Evolutionary conservation across 1,140 invertebrate genomes (phyloP).

Genomic region (Drosophila rhopaloa): DNA sequence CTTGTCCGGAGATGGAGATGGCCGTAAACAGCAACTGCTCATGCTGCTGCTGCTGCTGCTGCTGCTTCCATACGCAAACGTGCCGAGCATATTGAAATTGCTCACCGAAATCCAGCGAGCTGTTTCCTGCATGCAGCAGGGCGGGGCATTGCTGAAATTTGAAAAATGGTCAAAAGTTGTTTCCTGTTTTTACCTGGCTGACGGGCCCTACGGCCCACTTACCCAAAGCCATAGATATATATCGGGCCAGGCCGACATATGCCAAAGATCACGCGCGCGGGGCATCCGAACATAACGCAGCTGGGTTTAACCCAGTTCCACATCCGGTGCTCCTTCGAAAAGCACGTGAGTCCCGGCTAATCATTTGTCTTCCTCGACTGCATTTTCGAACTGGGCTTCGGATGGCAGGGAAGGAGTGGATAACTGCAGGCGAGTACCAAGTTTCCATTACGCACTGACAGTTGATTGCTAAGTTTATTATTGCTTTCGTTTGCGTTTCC

Average conservation of each 20-base stretch:
- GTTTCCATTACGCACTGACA: slow-evolving; percentile 66
- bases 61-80: slow-evolving; percentile 14
- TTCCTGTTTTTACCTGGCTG: slow-evolving; percentile 52
- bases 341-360: slow-evolving; percentile 56
- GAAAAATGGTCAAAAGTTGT: slow-evolving; percentile 63
- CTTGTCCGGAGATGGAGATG: slow-evolving; percentile 37
- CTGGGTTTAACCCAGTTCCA: slow-evolving; percentile 54
- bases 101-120: slow-evolving; percentile 31
- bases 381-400: slow-evolving; percentile 18
- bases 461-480: slow-evolving; percentile 66
- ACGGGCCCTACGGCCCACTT: slow-evolving; percentile 45
- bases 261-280: slow-evolving; percentile 60
- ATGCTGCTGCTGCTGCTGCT: slow-evolving; percentile 15
- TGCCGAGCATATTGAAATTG: slow-evolving; percentile 58
- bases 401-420: not conserved
- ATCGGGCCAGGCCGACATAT: slow-evolving; percentile 45
- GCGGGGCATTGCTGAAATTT: slow-evolving; percentile 45
- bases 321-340: slow-evolving; percentile 4
- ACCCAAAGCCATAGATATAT: slow-evolving; percentile 39
- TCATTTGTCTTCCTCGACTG: slow-evolving; percentile 62
- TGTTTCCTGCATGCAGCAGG: slow-evolving; percentile 1
- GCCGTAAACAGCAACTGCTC: slow-evolving; percentile 58
- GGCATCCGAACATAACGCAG: slow-evolving; percentile 29
- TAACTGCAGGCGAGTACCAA: slow-evolving; percentile 29
- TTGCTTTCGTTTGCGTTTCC: slow-evolving; percentile 47